Conservation (phyloP, 2,888 invertebrate genomes). For the Hypsopygia costalis region DNA sequence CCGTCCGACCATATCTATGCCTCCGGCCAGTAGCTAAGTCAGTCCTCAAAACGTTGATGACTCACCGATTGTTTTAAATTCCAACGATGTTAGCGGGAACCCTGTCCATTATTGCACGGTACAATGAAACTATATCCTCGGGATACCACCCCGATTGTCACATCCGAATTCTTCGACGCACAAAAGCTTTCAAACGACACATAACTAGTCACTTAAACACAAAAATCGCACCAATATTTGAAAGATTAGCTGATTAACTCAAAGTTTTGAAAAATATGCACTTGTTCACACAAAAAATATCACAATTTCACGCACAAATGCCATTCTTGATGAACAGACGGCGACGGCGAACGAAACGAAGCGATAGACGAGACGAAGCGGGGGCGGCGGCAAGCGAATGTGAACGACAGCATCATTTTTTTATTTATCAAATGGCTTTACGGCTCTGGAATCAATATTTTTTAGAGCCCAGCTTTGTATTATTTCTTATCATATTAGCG, state of each 20-base stretch:
- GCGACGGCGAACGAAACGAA: conserved; percentile 16
- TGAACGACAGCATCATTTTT: too few species aligned
- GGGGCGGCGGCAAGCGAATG: conserved; percentile 35
- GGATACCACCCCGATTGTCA: conserved; percentile 67
- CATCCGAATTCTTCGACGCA: conserved; percentile 52
- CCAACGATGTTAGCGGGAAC: conserved; percentile 71
- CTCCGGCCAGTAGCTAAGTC: conserved; percentile 25
- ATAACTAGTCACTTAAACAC: conserved; percentile 36
- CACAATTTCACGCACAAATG: conserved; percentile 70
- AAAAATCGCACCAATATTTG: conserved; percentile 39
- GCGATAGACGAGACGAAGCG: conserved; percentile 29
- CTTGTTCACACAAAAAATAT: conserved; percentile 67
- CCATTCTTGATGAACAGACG: conserved; percentile 55
- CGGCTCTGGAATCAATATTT: too few species aligned
- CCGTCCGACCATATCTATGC: conserved; percentile 19
- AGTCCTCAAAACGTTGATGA: conserved; percentile 58
- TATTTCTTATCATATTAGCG: too few species aligned
- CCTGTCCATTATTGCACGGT: conserved; percentile 65
- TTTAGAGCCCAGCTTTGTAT: too few species aligned
- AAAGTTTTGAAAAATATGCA: conserved; percentile 57
- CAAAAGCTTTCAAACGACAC: conserved; percentile 51
- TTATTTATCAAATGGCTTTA: too few species aligned
- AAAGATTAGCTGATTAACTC: conserved; percentile 41
- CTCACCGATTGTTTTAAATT: conserved; percentile 79
- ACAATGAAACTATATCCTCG: conserved; percentile 60